Evolutionary conservation across 2,797 vertebrate genomes (phyloP).

Genomic region (Martes flavigula): DNA sequence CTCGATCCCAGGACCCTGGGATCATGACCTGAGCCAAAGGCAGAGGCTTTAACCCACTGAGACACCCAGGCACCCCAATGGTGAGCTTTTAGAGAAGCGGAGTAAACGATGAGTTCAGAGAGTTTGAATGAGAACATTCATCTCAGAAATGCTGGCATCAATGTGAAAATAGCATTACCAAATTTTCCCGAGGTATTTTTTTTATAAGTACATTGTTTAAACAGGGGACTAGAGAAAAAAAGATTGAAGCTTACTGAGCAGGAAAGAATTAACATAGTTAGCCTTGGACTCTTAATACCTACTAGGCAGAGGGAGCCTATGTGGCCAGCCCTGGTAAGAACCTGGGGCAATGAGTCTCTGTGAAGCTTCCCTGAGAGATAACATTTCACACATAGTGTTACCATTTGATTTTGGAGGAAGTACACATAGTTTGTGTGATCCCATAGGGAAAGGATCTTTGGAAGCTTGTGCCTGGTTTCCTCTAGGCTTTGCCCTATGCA

Average conservation of each 20-base stretch:
- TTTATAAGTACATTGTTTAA: not conserved
- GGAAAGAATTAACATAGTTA: not conserved
- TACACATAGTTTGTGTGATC: not conserved
- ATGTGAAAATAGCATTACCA: not conserved
- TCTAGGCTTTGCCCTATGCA: not conserved
- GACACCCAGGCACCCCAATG: not conserved
- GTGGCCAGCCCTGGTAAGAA: not conserved
- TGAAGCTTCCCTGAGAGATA: not conserved
- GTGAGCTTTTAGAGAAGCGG: not conserved
- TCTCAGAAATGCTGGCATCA: not conserved
- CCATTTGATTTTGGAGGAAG: not conserved
- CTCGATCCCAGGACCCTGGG: too few species aligned
- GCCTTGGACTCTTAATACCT: not conserved
- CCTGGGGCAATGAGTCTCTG: not conserved
- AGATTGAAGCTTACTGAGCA: not conserved
- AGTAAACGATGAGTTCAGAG: slow-evolving; percentile 22
- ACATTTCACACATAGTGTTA: not conserved
- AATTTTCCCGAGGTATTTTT: slow-evolving; percentile 37
- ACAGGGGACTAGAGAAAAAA: not conserved
- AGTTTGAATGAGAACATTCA: not conserved
- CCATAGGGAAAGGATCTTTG: not conserved
- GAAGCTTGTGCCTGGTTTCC: not conserved
- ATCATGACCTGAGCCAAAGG: too few species aligned
- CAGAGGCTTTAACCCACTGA: too few species aligned
- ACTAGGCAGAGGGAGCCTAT: not conserved